Conservation (phyloP, 2,113 vertebrate genomes). For the Rhinoderma darwinii region DNA sequence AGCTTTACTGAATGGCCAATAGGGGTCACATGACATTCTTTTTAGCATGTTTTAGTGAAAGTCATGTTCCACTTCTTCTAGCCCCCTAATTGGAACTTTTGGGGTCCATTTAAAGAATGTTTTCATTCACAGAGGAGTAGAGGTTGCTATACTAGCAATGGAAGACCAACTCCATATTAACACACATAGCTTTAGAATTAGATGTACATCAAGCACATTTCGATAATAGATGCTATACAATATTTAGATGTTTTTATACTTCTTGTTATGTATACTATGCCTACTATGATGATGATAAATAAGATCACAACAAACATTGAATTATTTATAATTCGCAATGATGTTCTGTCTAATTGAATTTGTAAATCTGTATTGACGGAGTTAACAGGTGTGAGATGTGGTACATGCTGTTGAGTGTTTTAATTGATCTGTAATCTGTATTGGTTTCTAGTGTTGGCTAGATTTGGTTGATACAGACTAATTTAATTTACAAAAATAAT, state of each 20-base stretch:
- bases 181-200: too few species aligned
- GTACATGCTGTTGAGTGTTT: background rate
- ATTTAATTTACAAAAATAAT: background rate
- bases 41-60: too few species aligned
- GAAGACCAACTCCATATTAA: too few species aligned
- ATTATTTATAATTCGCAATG: slow-evolving; percentile 8
- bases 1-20: too few species aligned
- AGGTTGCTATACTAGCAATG: too few species aligned
- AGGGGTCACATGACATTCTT: too few species aligned
- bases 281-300: background rate
- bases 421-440: background rate
- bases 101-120: too few species aligned
- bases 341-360: background rate
- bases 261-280: background rate
- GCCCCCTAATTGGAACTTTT: too few species aligned
- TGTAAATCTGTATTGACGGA: background rate
- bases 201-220: too few species aligned
- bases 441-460: background rate
- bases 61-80: too few species aligned
- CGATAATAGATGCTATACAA: too few species aligned
- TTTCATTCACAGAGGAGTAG: too few species aligned
- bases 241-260: background rate
- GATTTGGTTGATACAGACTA: background rate
- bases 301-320: background rate
- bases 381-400: slow-evolving; percentile 4